Conservation (phyloP, 2,888 invertebrate species). For the Habrosyne pyritoides region DNA sequence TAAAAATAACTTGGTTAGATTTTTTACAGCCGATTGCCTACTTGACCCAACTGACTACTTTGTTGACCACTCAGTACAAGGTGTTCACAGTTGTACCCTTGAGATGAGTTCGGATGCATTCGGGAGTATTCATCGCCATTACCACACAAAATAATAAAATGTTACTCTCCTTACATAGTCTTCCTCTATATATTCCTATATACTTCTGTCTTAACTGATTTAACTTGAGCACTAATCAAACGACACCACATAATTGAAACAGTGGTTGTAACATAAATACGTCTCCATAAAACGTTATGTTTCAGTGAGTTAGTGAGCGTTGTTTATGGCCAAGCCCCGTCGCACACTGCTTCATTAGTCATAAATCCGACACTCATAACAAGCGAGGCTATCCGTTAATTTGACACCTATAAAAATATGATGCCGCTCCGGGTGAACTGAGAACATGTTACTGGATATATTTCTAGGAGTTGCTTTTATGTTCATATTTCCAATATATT, state of each 20-base stretch:
- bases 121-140: no score
- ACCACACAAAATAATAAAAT: no score
- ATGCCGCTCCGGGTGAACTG: constrained; percentile 13
- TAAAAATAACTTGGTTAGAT: no score
- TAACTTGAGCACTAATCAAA: background rate
- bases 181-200: no score
- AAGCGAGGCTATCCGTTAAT: constrained; percentile 25
- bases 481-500: no score
- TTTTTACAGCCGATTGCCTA: no score
- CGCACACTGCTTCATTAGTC: constrained; percentile 6
- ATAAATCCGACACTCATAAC: constrained; percentile 20
- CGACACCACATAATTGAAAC: background rate
- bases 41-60: no score
- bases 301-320: background rate
- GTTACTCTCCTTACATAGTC: no score
- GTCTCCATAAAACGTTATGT: background rate
- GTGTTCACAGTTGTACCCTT: no score
- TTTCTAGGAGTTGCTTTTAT: background rate
- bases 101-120: no score
- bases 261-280: background rate
- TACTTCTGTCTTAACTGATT: background rate
- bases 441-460: background rate
- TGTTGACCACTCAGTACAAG: no score
- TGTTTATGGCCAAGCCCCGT: background rate
- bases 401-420: constrained; percentile 44